Percentiles rank a stretch among this genome's conserved stretches.
Evolutionary conservation across 1,140 invertebrate genomes (phyloP).

Genomic region (Temnothorax curvispinosus): DNA sequence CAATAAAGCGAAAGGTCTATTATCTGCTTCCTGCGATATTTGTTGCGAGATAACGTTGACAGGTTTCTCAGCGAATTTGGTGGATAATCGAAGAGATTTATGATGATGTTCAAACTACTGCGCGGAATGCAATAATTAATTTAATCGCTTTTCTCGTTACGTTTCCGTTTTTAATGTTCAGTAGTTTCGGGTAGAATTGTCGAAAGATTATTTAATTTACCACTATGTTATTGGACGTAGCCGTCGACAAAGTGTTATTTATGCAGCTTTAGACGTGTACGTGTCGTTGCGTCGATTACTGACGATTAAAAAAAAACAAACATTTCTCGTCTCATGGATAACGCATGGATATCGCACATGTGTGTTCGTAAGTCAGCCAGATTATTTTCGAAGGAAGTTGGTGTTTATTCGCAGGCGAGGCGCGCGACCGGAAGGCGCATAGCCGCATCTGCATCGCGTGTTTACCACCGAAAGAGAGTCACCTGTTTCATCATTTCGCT

Average conservation of each 20-base stretch:
- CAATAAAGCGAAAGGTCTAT: conserved; percentile 21
- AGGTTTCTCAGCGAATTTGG: neutral
- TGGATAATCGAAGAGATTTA: neutral
- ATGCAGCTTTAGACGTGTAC: neutral
- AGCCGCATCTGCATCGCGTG: conserved; percentile 60
- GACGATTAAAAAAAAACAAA: conserved; percentile 63
- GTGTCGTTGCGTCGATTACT: conserved; percentile 2
- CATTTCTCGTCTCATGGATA: neutral
- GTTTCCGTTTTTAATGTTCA: neutral
- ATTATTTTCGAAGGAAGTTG: conserved; percentile 67
- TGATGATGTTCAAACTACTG: neutral
- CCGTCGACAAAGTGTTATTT: neutral
- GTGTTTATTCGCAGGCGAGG: conserved; percentile 61
- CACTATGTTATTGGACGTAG: neutral
- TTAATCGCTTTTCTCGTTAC: neutral
- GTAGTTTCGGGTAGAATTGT: neutral
- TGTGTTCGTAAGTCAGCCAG: conserved; percentile 20
- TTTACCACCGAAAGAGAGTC: conserved; percentile 52
- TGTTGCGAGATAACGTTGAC: neutral
- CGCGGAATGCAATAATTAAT: neutral
- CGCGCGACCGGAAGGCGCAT: conserved; percentile 65
- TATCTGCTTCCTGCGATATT: conserved; percentile 36
- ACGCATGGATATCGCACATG: neutral
- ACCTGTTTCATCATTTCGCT: conserved; percentile 73
- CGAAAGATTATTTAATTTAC: neutral